Conservation (phyloP, 2,113 vertebrate genomes). For the Scomber japonicus region DNA sequence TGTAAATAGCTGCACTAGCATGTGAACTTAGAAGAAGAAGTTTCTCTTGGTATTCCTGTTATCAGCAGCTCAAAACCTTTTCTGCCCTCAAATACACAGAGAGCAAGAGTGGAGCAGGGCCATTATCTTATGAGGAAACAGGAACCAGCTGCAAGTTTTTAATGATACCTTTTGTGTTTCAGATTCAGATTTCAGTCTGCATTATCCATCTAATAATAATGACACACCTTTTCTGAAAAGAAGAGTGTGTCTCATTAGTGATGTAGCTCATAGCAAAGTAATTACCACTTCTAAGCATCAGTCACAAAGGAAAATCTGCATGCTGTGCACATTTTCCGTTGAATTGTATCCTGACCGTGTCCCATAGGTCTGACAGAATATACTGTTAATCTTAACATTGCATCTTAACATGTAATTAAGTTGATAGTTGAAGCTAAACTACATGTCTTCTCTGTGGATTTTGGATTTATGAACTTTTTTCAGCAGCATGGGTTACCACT, state of each 20-base stretch:
- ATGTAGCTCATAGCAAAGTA: conserved; percentile 7
- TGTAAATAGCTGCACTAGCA: conserved; percentile 1
- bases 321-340: not conserved
- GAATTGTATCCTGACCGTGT: not conserved
- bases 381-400: not conserved
- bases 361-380: not conserved
- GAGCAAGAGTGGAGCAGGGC: conserved; percentile 31
- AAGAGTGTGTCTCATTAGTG: conserved; percentile 26
- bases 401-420: conserved; percentile 15
- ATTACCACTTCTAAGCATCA: conserved; percentile 15
- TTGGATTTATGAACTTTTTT: conserved; percentile 27
- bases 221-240: not conserved
- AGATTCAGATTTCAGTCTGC: not conserved
- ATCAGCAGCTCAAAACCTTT: conserved; percentile 49
- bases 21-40: conserved; percentile 7
- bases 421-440: conserved; percentile 2
- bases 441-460: not conserved
- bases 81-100: conserved; percentile 46
- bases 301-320: conserved; percentile 1
- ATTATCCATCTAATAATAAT: not conserved
- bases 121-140: conserved; percentile 53
- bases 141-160: conserved; percentile 18
- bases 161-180: not conserved
- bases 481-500: conserved; percentile 9
- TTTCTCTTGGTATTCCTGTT: conserved; percentile 18